Percentiles rank a stretch among this genome's conserved stretches.
These are phyloP conservation scores for Tachysurus vachellii DNA, from an alignment of 2,113 vertebrate genomes.

Conservation along the genomic window DNA sequence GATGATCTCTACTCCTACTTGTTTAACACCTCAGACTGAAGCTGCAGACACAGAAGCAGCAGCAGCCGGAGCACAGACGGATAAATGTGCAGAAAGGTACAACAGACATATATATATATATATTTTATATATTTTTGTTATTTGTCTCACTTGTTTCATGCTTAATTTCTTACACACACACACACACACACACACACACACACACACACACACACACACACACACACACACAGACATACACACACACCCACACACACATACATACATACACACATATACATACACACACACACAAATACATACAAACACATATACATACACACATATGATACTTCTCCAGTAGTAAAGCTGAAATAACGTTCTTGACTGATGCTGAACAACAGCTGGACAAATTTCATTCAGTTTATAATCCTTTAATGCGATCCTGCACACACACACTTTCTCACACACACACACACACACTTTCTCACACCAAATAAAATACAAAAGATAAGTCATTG, in stretches of 20 bases:
- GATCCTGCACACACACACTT: constrained; percentile 33
- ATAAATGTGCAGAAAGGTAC: constrained; percentile 31
- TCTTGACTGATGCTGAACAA: constrained; percentile 54
- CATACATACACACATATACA: constrained; percentile 17
- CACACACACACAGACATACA: constrained; percentile 22
- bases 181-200: constrained; percentile 15
- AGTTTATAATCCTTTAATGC: constrained; percentile 58
- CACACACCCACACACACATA: constrained; percentile 18
- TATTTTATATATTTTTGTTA: background rate
- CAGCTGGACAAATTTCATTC: constrained; percentile 55
- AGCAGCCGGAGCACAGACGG: background rate
- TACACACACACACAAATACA: background rate
- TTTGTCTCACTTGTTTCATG: background rate
- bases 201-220: constrained; percentile 14
- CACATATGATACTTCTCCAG: constrained; percentile 43
- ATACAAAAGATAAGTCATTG: background rate
- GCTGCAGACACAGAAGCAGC: background rate
- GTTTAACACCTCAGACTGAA: background rate
- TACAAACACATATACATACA: constrained; percentile 16
- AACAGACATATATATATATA: background rate
- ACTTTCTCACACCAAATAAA: background rate
- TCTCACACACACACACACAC: constrained; percentile 1
- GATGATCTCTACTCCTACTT: constrained; percentile 63
- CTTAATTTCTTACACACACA: background rate
- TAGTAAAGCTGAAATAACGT: constrained; percentile 55